Evolutionary conservation across 1,140 invertebrate species (phyloP), one percentile per base, ranked within the genome.

Genomic region (Philopotamus ludificatus): DNA sequence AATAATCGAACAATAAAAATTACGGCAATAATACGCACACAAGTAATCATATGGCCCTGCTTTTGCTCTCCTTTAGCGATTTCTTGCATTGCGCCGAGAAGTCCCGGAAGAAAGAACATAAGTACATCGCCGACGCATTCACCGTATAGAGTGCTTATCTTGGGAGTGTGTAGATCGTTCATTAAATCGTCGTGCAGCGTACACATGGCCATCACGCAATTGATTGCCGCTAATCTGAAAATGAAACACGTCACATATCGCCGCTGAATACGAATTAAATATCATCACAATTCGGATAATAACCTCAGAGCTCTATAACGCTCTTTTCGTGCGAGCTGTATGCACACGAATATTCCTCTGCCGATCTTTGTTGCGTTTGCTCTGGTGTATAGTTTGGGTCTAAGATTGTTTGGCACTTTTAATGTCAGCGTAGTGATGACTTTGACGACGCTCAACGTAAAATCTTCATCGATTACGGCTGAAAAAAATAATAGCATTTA

Each of bases 61-160:
- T 83, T 84, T 45, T 84, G 76, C 61, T 75, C 76, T 65, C 79
- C 81, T 42, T 77, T 77, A 55, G 79, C 79, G 15, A 87, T 79
- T 70, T 85, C 79, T 44, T 81, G 79, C 62, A 89, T 73, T 1
- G 81, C 80, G 39, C 76, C 77, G 23, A 83, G 72, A 55, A 89
- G 79, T 0, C 87, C 87, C 3, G 87, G 88, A 23, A 89, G 70
- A 67, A 86, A 85, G 70, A 83, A 76, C 72, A 84, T 83, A 7
- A 86, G 74, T 55, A 84, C 77, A 70, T 86, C 78, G 10, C 83
- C 81, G 28, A 85, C 77, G 75, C 75, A 21, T 73, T 49, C 3
- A 49, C 42, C 0, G 63, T 42, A 45, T 73, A 70, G 1, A 60
- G 47, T 22, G 76, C 73, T 58, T 22, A 63, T 44, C 18, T 76